These are phyloP conservation scores for Melopsittacus undulatus DNA, from an alignment of 2,797 vertebrate genomes.

Conservation along the genomic window DNA sequence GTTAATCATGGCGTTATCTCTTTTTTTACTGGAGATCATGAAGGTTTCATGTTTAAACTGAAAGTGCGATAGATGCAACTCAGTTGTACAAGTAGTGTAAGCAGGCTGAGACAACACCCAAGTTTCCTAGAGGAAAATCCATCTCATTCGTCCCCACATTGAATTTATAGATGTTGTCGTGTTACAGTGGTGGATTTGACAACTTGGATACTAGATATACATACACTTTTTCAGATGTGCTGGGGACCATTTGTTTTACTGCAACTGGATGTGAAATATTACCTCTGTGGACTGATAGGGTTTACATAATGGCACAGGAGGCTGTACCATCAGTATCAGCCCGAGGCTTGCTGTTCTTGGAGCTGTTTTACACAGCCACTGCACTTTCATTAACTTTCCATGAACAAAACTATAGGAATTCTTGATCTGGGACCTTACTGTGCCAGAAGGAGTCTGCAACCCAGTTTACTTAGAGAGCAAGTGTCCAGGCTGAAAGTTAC, in stretches of 20 bases:
- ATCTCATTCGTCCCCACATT: accelerated
- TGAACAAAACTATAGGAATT: not conserved
- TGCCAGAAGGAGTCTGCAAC: not conserved
- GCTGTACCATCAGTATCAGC: not conserved
- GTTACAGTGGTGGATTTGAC: not conserved
- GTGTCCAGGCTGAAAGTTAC: not conserved
- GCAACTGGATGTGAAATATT: not conserved
- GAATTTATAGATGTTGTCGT: not conserved
- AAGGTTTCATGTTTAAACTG: not conserved
- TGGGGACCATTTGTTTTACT: not conserved
- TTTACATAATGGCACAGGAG: not conserved
- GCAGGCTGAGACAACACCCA: not conserved
- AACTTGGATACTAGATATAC: not conserved
- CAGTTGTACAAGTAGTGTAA: not conserved
- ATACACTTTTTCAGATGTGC: not conserved
- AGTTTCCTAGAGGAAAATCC: not conserved
- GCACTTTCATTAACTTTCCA: not conserved
- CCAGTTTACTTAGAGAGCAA: not conserved
- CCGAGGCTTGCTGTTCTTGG: not conserved
- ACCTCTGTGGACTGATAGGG: not conserved
- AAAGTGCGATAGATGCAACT: not conserved
- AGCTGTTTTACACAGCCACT: not conserved
- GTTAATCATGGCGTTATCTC: not conserved
- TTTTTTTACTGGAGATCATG: not conserved
- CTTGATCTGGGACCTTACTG: not conserved